These are phyloP conservation scores for Larimichthys polyactis DNA, from an alignment of 2,113 vertebrate species.

Conservation along the genomic window DNA sequence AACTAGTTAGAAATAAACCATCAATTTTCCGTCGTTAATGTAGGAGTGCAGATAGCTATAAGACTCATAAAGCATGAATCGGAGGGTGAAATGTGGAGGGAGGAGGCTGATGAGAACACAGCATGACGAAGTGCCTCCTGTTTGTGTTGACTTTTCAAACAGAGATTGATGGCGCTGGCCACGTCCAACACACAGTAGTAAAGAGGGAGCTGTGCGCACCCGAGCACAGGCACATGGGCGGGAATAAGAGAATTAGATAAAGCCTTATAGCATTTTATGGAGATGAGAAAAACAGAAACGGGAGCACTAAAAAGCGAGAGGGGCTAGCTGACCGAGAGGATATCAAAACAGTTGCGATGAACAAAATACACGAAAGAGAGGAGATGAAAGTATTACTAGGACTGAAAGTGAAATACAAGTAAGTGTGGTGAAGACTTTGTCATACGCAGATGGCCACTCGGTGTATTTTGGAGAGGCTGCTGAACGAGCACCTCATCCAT, in stretches of 20 bases:
- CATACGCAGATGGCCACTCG: constrained; percentile 50
- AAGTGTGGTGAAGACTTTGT: constrained; percentile 46
- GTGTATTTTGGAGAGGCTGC: constrained; percentile 54
- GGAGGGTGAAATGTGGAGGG: constrained; percentile 24
- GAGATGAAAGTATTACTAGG: constrained; percentile 26
- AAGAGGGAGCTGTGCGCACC: constrained; percentile 18
- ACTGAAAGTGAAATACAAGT: constrained; percentile 48
- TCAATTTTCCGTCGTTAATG: constrained; percentile 23
- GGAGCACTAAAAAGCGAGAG: constrained; percentile 6
- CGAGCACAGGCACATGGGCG: background rate
- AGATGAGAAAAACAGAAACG: constrained; percentile 39
- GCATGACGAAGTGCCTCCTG: constrained; percentile 39
- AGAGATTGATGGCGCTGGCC: constrained; percentile 47
- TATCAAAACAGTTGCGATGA: constrained; percentile 9
- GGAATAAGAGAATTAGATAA: constrained; percentile 7
- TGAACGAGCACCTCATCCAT: constrained; percentile 52
- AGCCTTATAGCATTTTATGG: constrained; percentile 10
- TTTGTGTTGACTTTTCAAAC: constrained; percentile 57
- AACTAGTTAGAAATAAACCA: constrained; percentile 28
- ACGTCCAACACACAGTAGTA: constrained; percentile 25
- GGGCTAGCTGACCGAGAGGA: constrained; percentile 13
- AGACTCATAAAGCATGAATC: constrained; percentile 12
- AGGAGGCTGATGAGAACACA: background rate
- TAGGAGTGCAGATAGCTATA: constrained; percentile 33
- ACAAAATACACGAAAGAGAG: background rate